Conservation (phyloP, 2,888 invertebrate genomes). For the Tridacna crocea region DNA sequence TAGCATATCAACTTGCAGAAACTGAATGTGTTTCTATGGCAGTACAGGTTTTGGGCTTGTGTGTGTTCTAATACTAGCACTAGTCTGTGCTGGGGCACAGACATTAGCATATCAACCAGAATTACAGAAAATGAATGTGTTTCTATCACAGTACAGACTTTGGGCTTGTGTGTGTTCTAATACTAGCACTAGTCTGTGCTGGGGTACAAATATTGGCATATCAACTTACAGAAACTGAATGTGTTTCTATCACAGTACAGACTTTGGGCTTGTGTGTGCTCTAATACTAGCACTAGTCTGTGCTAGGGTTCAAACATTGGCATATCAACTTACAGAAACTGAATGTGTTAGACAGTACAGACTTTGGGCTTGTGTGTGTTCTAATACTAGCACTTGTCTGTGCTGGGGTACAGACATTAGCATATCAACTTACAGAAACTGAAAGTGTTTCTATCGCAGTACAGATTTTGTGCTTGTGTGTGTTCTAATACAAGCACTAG, state of each 20-base stretch:
- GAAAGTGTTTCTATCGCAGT: neutral
- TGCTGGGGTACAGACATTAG: neutral
- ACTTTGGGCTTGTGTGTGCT: neutral
- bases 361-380: too few species aligned
- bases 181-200: constrained; percentile 1
- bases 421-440: neutral
- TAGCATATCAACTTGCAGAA: neutral
- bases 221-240: too few species aligned
- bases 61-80: neutral
- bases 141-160: neutral
- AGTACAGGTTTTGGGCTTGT: neutral
- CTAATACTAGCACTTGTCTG: too few species aligned
- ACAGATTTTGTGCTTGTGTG: neutral
- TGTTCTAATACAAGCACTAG: neutral
- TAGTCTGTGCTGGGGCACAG: neutral
- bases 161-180: neutral
- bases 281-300: neutral
- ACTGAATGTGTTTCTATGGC: neutral
- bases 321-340: too few species aligned
- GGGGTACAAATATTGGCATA: neutral
- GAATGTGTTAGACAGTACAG: too few species aligned
- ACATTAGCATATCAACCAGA: neutral
- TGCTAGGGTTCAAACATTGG: neutral
- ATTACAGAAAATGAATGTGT: neutral
- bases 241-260: too few species aligned